Conservation (phyloP, 2,113 vertebrate species). For the Formicarius rufipectus region DNA sequence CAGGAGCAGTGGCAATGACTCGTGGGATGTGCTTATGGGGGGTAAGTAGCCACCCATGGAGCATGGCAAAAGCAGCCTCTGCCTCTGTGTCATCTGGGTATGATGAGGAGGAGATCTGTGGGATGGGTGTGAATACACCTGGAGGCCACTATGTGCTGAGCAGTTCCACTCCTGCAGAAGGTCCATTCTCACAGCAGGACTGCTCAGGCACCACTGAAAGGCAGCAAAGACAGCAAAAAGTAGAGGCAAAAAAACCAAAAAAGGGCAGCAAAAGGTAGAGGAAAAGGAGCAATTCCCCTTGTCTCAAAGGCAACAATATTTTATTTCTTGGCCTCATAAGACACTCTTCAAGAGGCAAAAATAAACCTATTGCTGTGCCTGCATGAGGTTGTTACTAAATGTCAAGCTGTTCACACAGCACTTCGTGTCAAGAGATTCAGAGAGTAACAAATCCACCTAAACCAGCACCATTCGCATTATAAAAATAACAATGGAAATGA, state of each 20-base stretch:
- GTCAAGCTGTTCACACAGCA: background rate
- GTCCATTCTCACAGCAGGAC: background rate
- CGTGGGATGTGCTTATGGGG: background rate
- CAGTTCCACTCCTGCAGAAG: background rate
- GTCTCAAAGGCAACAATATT: background rate
- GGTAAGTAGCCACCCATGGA: background rate
- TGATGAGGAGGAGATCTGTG: background rate
- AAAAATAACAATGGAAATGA: background rate
- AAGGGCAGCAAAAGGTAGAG: background rate
- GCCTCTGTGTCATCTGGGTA: rapidly evolving
- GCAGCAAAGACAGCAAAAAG: background rate
- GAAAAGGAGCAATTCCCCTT: background rate
- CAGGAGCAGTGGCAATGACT: background rate
- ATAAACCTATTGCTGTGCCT: background rate
- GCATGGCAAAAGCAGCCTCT: background rate
- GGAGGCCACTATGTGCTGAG: rapidly evolving
- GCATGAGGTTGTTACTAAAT: background rate
- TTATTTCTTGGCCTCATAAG: background rate
- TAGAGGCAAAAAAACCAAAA: too few relatives aligned
- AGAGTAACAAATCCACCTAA: background rate
- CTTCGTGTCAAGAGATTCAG: background rate
- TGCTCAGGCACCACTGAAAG: background rate
- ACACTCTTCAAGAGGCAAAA: background rate
- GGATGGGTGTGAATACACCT: background rate
- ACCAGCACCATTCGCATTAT: background rate